Evolutionary conservation across 1,140 invertebrate species (phyloP).

Genomic region (fruit fly (Drosophila melanogaster)): Release_6_plus_ISO1_MT NT_033777.3:19266501-19267000

Average conservation of each 20-base stretch:
- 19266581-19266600: constrained; percentile 15
- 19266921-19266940: neutral
- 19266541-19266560: constrained; percentile 56
- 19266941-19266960: constrained; percentile 33
- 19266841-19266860: neutral
- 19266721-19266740: too few relatives aligned
- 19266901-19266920: neutral
- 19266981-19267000: constrained; percentile 40
- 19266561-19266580: constrained; percentile 40
- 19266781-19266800: too few relatives aligned
- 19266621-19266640: neutral
- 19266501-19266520: constrained; percentile 69
- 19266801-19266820: too few relatives aligned
- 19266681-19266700: too few relatives aligned
- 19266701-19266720: too few relatives aligned
- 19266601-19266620: neutral
- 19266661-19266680: too few relatives aligned
- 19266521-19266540: constrained; percentile 37
- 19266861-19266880: neutral
- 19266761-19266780: too few relatives aligned
- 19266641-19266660: neutral
- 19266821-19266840: neutral
- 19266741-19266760: too few relatives aligned
- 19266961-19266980: constrained; percentile 41
- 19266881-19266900: neutral